These are phyloP conservation scores for Ctenicera cuprea DNA, from an alignment of 2,888 invertebrate genomes.

Conservation along the genomic window DNA sequence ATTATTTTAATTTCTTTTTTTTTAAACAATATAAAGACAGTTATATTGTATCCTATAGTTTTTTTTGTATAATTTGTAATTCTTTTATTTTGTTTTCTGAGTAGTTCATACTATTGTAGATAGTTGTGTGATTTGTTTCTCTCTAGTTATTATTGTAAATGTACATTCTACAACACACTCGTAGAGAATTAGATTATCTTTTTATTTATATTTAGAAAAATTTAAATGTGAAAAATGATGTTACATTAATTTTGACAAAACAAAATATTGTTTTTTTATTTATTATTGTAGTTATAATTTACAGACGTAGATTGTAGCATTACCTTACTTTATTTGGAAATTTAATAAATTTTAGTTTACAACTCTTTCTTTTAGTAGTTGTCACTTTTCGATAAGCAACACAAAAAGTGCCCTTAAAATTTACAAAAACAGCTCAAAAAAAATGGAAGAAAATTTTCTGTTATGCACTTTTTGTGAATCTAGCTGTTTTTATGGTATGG, in stretches of 20 bases:
- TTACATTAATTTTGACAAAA: background rate
- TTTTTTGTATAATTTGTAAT: conserved; percentile 17
- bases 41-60: conserved; percentile 11
- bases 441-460: no score
- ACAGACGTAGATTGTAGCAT: conserved; percentile 2
- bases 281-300: conserved; percentile 11
- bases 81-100: conserved; percentile 9
- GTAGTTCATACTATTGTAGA: conserved; percentile 8
- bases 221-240: background rate
- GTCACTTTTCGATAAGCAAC: conserved; percentile 1
- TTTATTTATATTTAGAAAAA: background rate
- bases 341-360: conserved; percentile 26
- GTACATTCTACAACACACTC: conserved; percentile 3
- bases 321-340: background rate
- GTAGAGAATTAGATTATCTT: conserved; percentile 13
- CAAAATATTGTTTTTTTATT: conserved; percentile 16
- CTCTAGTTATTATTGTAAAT: conserved; percentile 13
- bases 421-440: no score
- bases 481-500: no score
- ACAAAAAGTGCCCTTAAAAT: background rate
- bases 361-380: conserved; percentile 26
- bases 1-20: conserved; percentile 10
- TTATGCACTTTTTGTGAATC: no score
- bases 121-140: conserved; percentile 17
- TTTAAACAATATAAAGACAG: conserved; percentile 5